Evolutionary conservation across 2,797 vertebrate species (phyloP).

Genomic region (Vipera latastei): DNA sequence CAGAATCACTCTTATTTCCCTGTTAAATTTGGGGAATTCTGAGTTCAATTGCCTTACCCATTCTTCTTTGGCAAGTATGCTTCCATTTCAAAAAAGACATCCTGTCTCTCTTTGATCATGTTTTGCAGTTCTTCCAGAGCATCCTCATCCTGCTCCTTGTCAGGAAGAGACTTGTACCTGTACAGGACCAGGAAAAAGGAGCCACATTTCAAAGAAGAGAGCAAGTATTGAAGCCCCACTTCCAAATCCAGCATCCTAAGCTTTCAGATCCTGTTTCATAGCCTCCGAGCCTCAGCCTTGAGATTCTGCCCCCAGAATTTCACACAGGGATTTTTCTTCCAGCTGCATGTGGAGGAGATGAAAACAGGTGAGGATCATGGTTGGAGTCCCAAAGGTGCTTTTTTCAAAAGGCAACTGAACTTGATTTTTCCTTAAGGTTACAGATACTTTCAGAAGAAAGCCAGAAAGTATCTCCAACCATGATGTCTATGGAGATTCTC

Average conservation of each 20-base stretch:
- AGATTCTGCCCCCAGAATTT: background rate
- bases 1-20: too few species aligned
- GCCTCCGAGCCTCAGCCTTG: background rate
- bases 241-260: background rate
- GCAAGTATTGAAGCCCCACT: background rate
- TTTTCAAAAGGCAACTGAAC: background rate
- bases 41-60: slow-evolving; percentile 74
- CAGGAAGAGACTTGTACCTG: slow-evolving; percentile 74
- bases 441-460: too few species aligned
- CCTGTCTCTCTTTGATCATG: slow-evolving; percentile 81
- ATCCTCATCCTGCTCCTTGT: slow-evolving; percentile 33
- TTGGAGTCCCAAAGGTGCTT: background rate
- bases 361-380: background rate
- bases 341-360: background rate
- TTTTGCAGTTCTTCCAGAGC: slow-evolving; percentile 75
- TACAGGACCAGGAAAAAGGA: background rate
- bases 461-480: too few species aligned
- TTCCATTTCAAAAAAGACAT: slow-evolving; percentile 90
- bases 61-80: slow-evolving; percentile 94
- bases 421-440: too few species aligned
- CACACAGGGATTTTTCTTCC: background rate
- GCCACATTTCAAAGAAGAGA: background rate
- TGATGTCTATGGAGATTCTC: too few species aligned
- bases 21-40: background rate
- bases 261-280: background rate